These are phyloP conservation scores for Carpatolechia fugitivella DNA, from an alignment of 2,888 invertebrate genomes.

Conservation along the genomic window DNA sequence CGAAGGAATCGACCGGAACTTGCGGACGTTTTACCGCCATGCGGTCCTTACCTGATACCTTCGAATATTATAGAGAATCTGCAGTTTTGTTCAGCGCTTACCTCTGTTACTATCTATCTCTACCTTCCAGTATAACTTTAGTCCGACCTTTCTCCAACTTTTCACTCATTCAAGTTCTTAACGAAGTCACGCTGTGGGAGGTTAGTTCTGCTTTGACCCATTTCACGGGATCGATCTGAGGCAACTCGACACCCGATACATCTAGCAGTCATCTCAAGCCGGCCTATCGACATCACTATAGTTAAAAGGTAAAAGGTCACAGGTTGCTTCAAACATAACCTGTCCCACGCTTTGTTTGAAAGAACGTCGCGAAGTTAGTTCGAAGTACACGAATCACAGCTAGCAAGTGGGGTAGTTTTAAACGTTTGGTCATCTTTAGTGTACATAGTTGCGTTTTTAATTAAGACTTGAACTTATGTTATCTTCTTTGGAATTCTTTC, in stretches of 20 bases:
- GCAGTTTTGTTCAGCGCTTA: background rate
- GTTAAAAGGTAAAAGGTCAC: conserved; percentile 7
- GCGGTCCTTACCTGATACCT: conserved; percentile 3
- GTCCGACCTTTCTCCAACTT: background rate
- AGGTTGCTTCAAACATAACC: background rate
- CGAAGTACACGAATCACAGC: too few relatives aligned
- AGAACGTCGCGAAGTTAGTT: too few relatives aligned
- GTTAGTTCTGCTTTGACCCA: conserved; percentile 18
- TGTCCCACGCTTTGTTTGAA: background rate
- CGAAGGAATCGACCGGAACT: conserved; percentile 11
- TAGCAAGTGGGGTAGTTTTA: too few relatives aligned
- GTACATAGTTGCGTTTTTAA: too few relatives aligned
- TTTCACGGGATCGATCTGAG: conserved; percentile 15
- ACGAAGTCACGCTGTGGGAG: background rate
- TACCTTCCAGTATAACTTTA: background rate
- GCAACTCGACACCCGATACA: conserved; percentile 6
- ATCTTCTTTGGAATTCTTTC: too few relatives aligned
- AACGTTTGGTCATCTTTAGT: too few relatives aligned
- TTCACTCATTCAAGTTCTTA: background rate
- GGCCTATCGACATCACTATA: background rate
- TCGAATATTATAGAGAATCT: background rate
- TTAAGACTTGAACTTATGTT: too few relatives aligned
- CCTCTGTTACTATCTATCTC: background rate
- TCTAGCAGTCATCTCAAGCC: background rate
- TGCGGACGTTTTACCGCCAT: background rate